These are phyloP conservation scores for Hyalella azteca DNA, from an alignment of 2,888 invertebrate species.

Conservation along the genomic window DNA sequence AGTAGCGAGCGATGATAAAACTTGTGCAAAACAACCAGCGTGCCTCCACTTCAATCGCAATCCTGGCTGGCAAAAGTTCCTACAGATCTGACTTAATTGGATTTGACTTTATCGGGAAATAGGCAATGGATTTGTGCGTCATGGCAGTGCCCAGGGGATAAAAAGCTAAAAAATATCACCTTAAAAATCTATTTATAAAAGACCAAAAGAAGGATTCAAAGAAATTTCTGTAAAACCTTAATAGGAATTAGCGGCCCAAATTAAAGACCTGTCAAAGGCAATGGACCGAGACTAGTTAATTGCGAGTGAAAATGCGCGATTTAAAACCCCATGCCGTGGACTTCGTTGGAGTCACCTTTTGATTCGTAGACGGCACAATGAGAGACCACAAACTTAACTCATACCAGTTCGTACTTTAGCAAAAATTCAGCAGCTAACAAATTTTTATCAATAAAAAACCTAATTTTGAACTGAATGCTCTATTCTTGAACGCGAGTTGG, in stretches of 20 bases:
- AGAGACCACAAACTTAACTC: too few species aligned
- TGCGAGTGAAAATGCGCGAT: not conserved
- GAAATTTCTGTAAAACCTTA: not conserved
- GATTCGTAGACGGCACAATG: too few species aligned
- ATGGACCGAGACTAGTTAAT: not conserved
- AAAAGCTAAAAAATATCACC: not conserved
- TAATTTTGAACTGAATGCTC: too few species aligned
- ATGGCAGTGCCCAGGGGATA: not conserved
- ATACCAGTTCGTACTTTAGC: too few species aligned
- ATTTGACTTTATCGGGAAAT: conserved; percentile 5
- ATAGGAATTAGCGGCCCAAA: not conserved
- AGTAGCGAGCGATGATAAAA: not conserved
- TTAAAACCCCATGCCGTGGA: not conserved
- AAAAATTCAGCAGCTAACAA: too few species aligned
- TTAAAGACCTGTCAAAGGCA: not conserved
- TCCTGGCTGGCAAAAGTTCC: not conserved
- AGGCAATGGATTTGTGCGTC: not conserved
- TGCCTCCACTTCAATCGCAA: not conserved
- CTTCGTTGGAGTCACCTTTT: too few species aligned
- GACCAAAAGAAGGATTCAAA: not conserved
- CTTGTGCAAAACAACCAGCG: not conserved
- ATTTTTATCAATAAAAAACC: too few species aligned
- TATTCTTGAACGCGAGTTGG: too few species aligned
- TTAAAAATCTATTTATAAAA: not conserved
- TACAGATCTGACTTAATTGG: not conserved